Base-by-base conservation (phyloP, 2,113 vertebrate species). In the Muntiacus muntjak region DNA sequence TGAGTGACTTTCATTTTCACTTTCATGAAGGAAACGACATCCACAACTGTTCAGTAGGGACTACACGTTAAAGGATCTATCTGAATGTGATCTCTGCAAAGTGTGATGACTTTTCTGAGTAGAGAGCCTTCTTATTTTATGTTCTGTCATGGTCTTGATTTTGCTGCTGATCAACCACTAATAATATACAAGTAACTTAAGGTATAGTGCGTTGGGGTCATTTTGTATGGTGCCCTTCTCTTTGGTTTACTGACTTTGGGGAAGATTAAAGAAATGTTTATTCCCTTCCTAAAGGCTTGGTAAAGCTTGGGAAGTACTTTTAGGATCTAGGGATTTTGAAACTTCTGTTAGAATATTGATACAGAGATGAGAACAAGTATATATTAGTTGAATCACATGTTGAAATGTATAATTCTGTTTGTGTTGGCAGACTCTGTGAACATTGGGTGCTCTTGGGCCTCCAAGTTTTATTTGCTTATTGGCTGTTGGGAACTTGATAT, bases 181-280 rank as follows among this genome's bases (percentile, higher is more conserved):
- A 93, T 93, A 89, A 92, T 95, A 97, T 83, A 89, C 30, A 81
- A 90, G 10, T 26, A 87, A 60, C 25, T 64, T 76, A 71, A 93
- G 62, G 5, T 57, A 33, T 52, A 60, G 71, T 57, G 23, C 28
- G 3, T 81, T 2, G 2, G 50, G 28, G 28, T 89, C 54, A 79
- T 83, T 97, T 92, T 95, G 81, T 64, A 19, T 55, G 92, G n/a
- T 64, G 52, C 3, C 58, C 26, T 43, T 89, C 26, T 45, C 11
- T 88, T 93, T 86, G 67, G 5, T 94, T 96, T 89, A 52, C 88
- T 88, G 45, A 76, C 21, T 82, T 95, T 33, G 45, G 82, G n/a
- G 47, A 94, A 96, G 54, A 91, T 84, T 11, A 89, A 64, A 71
- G n/a, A 71, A 83, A 62, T 28, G 17, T 71, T 92, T 88, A 64